A percentile compares a stretch with the other conserved stretches of the same genome.
Evolutionary conservation across 2,113 vertebrate genomes (phyloP).

Genomic region (Gobius niger): DNA sequence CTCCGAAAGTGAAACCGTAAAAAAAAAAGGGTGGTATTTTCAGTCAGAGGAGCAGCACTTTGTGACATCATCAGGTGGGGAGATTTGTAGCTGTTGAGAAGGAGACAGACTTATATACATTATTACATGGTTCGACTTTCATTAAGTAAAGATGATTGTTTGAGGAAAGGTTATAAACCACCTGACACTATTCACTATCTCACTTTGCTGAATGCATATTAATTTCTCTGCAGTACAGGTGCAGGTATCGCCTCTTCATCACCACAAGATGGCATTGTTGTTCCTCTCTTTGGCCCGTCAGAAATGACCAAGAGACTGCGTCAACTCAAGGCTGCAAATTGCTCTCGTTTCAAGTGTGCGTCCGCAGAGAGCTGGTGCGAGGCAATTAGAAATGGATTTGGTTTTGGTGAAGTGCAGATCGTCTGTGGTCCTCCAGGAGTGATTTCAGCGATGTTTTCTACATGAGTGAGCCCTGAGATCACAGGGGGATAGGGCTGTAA

Average conservation of each 20-base stretch:
- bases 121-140: too few species aligned
- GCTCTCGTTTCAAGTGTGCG: constrained; percentile 46
- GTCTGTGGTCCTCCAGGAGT: constrained; percentile 45
- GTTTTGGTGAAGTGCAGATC: constrained; percentile 50
- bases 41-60: too few species aligned
- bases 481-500: not conserved
- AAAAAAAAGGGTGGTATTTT: too few species aligned
- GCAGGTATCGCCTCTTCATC: constrained; percentile 6
- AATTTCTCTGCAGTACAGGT: constrained; percentile 43
- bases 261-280: constrained; percentile 66
- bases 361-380: constrained; percentile 36
- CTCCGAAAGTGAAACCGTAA: too few species aligned
- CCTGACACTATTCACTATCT: constrained; percentile 13
- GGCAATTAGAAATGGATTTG: constrained; percentile 52
- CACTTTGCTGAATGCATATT: constrained; percentile 1
- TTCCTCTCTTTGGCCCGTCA: constrained; percentile 15
- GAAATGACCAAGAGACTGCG: constrained; percentile 26
- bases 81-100: too few species aligned
- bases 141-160: not conserved
- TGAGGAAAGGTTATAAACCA: not conserved
- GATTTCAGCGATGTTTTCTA: constrained; percentile 49
- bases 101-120: too few species aligned
- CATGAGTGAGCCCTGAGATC: constrained; percentile 37
- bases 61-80: too few species aligned
- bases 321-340: constrained; percentile 34